phyloP scores from a whole-genome alignment of 2,797 vertebrate genomes.

The Chelon auratus region DNA sequence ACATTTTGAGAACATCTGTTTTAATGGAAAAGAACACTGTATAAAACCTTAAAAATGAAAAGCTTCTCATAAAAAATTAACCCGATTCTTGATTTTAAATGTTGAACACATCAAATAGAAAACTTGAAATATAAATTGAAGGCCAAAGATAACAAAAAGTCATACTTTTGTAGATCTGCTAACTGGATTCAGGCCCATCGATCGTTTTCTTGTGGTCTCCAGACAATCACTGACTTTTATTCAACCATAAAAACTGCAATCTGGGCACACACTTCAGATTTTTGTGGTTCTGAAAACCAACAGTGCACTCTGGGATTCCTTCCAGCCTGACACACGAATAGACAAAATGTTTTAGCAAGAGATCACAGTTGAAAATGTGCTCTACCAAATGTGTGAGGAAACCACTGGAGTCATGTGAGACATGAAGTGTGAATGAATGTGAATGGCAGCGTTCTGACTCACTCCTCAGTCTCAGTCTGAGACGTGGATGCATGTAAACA shows the following conservation, averaged over 20 bases:
- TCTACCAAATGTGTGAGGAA: neutral
- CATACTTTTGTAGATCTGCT: too few species aligned
- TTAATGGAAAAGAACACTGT: too few species aligned
- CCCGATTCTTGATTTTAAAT: too few species aligned
- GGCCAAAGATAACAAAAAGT: too few species aligned
- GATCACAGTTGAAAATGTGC: neutral
- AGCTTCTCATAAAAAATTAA: too few species aligned
- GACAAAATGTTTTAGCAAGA: neutral
- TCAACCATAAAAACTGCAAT: neutral
- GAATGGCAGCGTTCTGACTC: slow-evolving; percentile 38
- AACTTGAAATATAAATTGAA: too few species aligned
- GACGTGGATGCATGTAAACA: slow-evolving; percentile 18
- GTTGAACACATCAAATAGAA: too few species aligned
- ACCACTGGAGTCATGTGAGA: neutral
- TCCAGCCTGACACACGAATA: too few species aligned
- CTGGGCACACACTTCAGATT: neutral
- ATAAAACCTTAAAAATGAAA: too few species aligned
- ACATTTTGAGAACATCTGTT: too few species aligned
- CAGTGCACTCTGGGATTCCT: neutral
- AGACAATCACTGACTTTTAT: neutral
- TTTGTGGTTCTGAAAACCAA: neutral
- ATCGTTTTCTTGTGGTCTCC: neutral
- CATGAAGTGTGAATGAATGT: neutral
- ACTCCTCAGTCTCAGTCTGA: slow-evolving; percentile 7
- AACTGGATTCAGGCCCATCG: too few species aligned